Evolutionary conservation across 2,797 vertebrate species (phyloP), one percentile per base, ranked within the genome.

Genomic region (Hoplostethus atlanticus): DNA sequence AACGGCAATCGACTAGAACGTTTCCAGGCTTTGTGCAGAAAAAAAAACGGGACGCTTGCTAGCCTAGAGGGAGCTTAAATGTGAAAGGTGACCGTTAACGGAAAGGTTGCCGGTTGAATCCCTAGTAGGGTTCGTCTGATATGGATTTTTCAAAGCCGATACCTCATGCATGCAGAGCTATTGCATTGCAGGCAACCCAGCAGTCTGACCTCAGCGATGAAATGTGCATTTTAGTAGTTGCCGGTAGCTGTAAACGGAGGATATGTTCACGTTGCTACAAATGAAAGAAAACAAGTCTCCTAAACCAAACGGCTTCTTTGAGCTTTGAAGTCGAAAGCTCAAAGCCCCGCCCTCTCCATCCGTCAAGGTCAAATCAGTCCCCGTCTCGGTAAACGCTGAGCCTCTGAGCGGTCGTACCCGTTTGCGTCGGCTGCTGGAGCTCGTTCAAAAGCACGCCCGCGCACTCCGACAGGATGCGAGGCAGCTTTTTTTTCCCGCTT

Each of bases 391-490:
- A 51, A 44, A 21, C 11, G n/a, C 6, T 6, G n/a, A 5, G 17
- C 21, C 21, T 51, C 16, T 21, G n/a, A 76, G 47, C 53, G 11
- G 51, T 59, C 55, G 38, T 8, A 40, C 25, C 68, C 10, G 25
- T 31, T 47, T 28, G 44, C 44, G 50, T 56, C 11, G 44, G 58
- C 10, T 69, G 4, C 36, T 40, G 6, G 21, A n/a, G 38, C 34
- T 80, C 48, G 71, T 57, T 83, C 52, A 71, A 81, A 84, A 59
- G 21, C 58, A 69, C 68, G 21, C 11, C 36, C 42, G 44, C 64
- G 46, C 12, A 25, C 60, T 38, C 42, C 40, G 58, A 30, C 5
- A 67, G 62, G 58, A 71, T n/a, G 57, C 12, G n/a, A 72, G 28
- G 25, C 1, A 21, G 15, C 53, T 68, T 46, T 54, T 21, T 21